Conservation (phyloP, 2,888 invertebrate species). For the Ischnura elegans region DNA sequence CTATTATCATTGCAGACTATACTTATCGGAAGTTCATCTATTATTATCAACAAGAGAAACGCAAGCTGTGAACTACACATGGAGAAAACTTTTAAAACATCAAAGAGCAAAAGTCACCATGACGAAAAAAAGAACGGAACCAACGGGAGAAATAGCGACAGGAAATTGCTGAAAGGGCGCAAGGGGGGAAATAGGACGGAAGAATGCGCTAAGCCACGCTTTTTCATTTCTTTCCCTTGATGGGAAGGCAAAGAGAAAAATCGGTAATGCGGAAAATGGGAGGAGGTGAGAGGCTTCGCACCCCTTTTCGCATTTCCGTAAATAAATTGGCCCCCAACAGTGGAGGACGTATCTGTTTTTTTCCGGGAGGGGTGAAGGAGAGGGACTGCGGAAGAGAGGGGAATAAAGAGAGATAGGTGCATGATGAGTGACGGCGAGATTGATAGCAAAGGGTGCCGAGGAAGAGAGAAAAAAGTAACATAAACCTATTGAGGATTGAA, state of each 20-base stretch:
- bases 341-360: slow-evolving; percentile 12
- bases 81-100: too few relatives aligned
- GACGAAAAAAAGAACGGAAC: background rate
- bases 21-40: too few relatives aligned
- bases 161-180: background rate
- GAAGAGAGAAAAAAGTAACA: too few relatives aligned
- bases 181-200: background rate
- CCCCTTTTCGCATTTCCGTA: slow-evolving; percentile 59
- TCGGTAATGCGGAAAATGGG: background rate
- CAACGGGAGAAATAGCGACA: background rate
- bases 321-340: slow-evolving; percentile 34
- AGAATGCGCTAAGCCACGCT: background rate
- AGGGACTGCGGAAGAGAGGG: background rate
- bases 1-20: too few relatives aligned
- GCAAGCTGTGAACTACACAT: too few relatives aligned
- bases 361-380: too few relatives aligned
- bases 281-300: slow-evolving; percentile 8
- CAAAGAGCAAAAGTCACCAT: too few relatives aligned
- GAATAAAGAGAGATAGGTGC: background rate
- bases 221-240: background rate
- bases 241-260: background rate
- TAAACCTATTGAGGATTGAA: too few relatives aligned
- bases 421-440: slow-evolving; percentile 9
- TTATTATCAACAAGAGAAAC: too few relatives aligned
- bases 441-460: background rate